Evolutionary conservation across 2,797 vertebrate genomes (phyloP), one percentile per base, ranked within the genome.

Genomic region (Enteromius thamalakanensis): DNA sequence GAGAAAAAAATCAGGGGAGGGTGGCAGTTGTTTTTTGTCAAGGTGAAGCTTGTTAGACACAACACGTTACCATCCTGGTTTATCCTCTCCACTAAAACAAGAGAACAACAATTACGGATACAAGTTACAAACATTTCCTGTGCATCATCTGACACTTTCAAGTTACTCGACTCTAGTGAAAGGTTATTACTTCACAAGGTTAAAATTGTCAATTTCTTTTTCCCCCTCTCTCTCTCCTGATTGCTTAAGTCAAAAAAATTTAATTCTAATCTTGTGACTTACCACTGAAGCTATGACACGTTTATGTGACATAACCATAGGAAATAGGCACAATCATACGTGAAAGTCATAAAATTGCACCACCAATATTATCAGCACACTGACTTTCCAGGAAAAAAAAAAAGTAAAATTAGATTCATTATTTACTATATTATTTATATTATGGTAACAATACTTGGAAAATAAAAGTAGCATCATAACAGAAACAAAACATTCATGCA

Each of bases 41-140:
- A 86, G 88, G 80, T 91, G 90, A 84, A 89, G 92, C 87, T 92
- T 91, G 88, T 94, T 93, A 94, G 86, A 84, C 92, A 92, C 92
- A 91, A 88, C 84, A 90, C 65, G 88, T 88, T 90, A 94, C 90
- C 95, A 95, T 95, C 93, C 92, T 94, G 92, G 91, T 89, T 87
- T 91, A 67, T 93, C 91, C 87, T 89, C 91, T 91, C 90, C 88
- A 80, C 94, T 95, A 91, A 89, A 93, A 92, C 85, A 84, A 90
- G 89, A 89, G 89, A 91, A 94, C 84, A 92, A 92, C 84, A 93
- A 90, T 95, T 94, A 95, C 88, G 92, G 89, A 90, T 84, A 86
- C 75, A 90, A 90, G 82, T 89, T 84, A 76, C 79, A 90, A 89
- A 91, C 67, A 86, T 87, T 88, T 53, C 87, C 85, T 69, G 81